Percentiles rank a stretch among this genome's conserved stretches.
phyloP scores from a whole-genome alignment of 2,113 vertebrate genomes.

The Desmodus rotundus region DNA sequence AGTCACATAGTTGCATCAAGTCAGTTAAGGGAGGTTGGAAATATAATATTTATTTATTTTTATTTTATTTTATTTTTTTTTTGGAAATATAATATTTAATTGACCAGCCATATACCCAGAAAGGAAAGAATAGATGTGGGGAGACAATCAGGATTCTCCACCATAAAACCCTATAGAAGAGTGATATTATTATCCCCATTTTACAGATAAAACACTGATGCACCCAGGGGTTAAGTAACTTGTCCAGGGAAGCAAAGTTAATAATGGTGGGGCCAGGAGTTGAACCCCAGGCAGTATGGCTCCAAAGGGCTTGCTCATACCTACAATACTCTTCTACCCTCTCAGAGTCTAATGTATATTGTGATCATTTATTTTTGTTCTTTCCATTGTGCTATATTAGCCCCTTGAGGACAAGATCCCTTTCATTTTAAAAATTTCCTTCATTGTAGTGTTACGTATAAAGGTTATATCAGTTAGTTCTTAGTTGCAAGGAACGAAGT shows the following conservation, averaged over 20 bases:
- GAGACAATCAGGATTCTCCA: background rate
- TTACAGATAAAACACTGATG: background rate
- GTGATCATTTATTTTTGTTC: background rate
- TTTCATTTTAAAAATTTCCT: background rate
- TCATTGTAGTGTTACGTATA: background rate
- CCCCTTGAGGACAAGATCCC: background rate
- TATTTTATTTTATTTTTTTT: no score
- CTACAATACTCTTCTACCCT: background rate
- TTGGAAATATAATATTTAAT: background rate
- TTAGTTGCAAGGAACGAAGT: background rate
- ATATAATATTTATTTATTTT: background rate
- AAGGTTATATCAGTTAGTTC: background rate
- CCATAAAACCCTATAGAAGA: background rate
- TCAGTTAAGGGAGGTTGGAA: background rate
- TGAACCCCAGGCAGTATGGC: background rate
- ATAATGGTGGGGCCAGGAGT: background rate
- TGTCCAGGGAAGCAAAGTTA: background rate
- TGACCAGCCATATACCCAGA: background rate
- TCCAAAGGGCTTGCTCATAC: background rate
- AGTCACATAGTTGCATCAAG: background rate
- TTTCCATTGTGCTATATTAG: background rate
- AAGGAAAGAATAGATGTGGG: background rate
- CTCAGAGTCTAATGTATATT: background rate
- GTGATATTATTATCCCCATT: background rate
- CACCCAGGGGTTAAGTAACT: background rate